Evolutionary conservation across 2,888 invertebrate genomes (phyloP), one percentile per base, ranked within the genome.

Genomic region (Bellardia pandia): DNA sequence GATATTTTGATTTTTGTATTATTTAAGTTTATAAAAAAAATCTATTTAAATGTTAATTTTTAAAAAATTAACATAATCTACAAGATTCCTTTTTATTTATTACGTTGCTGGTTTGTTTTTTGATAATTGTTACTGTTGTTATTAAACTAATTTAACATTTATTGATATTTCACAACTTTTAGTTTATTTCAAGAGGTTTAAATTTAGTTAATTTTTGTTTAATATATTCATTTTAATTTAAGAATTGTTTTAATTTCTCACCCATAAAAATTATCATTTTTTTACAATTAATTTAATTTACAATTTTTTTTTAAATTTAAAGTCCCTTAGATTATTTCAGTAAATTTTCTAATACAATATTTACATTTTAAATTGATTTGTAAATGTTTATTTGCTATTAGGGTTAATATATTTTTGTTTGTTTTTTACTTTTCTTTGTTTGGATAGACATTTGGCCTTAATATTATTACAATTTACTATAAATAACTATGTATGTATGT

Each of bases 101-200:
- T 13, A 14, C 6, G 3, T 51, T 51, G 7, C 9, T 42, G 33
- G 9, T 42, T 42, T 6, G 9, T 78, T 0, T 51, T 78, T 60
- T 66, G 75, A 79, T 77, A 68, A 58, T 53, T 48, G 1, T 84
- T 45, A 16, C 4, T 37, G 37, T 51, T 79, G 40, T 72, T 42
- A 42, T 71, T 82, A 71, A 85, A 85, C 48, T 77, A 58, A 16
- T 78, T 74, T 71, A 87, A 87, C 81, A 91, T 90, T 92, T 92
- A 92, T 92, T 92, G 91, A 92, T 90, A 89, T 85, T 90, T 92
- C 92, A 92, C 92, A 92, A 92, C 92, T 90, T 90, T 89, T 88
- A 89, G 89, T 88, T 86, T 77, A 75, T 82, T 79, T 84, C 51
- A 33, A 83, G 78, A 82, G 82, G 76, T 78, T 79, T 82, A 48